These are phyloP conservation scores for Tiaroga cobitis DNA, from an alignment of 2,797 vertebrate species.

Conservation along the genomic window DNA sequence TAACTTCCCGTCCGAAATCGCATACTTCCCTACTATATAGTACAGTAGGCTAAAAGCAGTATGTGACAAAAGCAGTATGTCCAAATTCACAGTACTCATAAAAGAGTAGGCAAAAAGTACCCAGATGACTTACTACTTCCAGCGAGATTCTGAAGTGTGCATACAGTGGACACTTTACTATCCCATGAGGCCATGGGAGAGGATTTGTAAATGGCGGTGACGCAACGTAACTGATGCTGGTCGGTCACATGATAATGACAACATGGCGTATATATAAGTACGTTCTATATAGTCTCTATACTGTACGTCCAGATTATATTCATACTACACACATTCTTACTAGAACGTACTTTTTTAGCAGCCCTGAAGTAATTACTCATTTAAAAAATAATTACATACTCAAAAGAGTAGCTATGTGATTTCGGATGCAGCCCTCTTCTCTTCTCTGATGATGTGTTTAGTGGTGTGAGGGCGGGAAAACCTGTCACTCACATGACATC, in stretches of 20 bases:
- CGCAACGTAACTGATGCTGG: neutral
- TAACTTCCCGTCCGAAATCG: neutral
- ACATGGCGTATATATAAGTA: too few relatives aligned
- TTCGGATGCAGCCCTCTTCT: neutral
- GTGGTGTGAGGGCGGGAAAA: neutral
- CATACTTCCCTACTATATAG: neutral
- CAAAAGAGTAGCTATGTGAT: neutral
- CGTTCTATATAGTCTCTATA: too few relatives aligned
- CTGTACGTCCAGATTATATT: too few relatives aligned
- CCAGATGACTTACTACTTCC: neutral
- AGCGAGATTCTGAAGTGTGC: neutral
- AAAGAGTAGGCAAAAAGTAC: neutral
- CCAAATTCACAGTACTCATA: too few relatives aligned
- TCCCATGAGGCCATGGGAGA: neutral
- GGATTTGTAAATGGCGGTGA: neutral
- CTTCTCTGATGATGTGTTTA: neutral
- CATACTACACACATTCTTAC: too few relatives aligned
- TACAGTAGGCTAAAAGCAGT: too few relatives aligned
- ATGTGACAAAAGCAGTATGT: too few relatives aligned
- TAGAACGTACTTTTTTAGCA: neutral
- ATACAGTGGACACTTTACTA: neutral
- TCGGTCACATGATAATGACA: neutral
- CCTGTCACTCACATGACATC: neutral
- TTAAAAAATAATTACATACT: neutral
- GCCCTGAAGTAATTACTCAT: neutral